Evolutionary conservation across 1,140 invertebrate species (phyloP).

Genomic region (Scaptomyza pallida): DNA sequence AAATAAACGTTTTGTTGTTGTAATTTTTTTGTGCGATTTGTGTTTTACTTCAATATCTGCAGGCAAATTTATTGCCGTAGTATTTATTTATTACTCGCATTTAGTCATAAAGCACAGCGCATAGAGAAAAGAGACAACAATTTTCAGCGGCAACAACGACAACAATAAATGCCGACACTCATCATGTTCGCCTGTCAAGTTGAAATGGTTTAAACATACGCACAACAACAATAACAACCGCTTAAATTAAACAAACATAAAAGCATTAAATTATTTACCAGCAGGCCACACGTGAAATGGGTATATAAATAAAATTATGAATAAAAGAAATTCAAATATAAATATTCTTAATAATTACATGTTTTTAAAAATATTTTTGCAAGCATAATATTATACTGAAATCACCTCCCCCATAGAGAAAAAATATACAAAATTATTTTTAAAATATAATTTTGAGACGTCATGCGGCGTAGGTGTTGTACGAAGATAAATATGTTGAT

Average conservation of each 20-base stretch:
- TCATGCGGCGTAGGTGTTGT: slow-evolving; percentile 25
- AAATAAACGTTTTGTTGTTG: slow-evolving; percentile 63
- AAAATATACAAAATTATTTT: slow-evolving; percentile 2
- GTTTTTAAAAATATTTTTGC: neutral
- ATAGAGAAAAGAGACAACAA: slow-evolving; percentile 35
- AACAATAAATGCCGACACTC: slow-evolving; percentile 43
- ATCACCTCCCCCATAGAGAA: slow-evolving; percentile 10
- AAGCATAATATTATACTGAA: neutral
- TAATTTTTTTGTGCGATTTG: neutral
- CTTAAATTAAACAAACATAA: slow-evolving; percentile 57
- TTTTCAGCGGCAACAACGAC: slow-evolving; percentile 19
- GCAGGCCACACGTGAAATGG: neutral
- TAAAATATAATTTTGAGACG: slow-evolving; percentile 21
- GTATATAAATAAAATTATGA: neutral
- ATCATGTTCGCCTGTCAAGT: slow-evolving; percentile 61
- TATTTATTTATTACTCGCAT: slow-evolving; percentile 74
- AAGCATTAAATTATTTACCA: slow-evolving; percentile 49
- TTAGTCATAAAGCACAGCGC: slow-evolving; percentile 71
- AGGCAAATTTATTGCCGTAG: slow-evolving; percentile 64
- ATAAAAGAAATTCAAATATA: neutral
- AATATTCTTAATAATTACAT: neutral
- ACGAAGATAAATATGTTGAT: slow-evolving; percentile 23
- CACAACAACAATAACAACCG: slow-evolving; percentile 45
- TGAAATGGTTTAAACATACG: slow-evolving; percentile 35
- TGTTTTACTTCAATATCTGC: slow-evolving; percentile 42